Conservation (phyloP, 2,113 vertebrate genomes). For the Aleadryas rufinucha region DNA sequence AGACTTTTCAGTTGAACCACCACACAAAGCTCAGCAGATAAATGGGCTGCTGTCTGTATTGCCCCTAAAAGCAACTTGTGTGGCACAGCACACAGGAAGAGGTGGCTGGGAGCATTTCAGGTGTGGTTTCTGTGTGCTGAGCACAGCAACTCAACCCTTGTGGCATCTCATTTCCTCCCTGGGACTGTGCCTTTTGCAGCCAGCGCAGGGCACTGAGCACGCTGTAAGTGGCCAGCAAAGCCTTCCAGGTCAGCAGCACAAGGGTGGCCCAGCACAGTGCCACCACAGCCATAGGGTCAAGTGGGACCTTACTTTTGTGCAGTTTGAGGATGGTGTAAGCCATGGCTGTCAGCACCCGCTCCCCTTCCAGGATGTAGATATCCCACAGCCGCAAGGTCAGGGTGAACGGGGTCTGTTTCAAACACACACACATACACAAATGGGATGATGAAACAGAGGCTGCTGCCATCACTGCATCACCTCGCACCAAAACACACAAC, state of each 20-base stretch:
- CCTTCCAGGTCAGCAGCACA: neutral
- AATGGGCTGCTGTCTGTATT: neutral
- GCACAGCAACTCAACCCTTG: neutral
- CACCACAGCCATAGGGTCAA: neutral
- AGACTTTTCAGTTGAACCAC: neutral
- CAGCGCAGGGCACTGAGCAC: neutral
- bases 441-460: neutral
- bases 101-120: neutral
- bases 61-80: neutral
- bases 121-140: neutral
- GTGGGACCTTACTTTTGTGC: slow-evolving; percentile 82
- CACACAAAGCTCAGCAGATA: neutral
- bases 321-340: slow-evolving; percentile 84
- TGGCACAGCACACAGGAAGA: neutral
- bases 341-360: slow-evolving; percentile 79
- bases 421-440: neutral
- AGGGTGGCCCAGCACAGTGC: neutral
- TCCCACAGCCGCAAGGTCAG: slow-evolving; percentile 87
- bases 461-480: neutral
- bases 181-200: neutral
- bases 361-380: slow-evolving; percentile 87
- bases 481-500: neutral
- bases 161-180: neutral
- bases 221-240: neutral
- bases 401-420: slow-evolving; percentile 82